Conservation (phyloP, 1,140 invertebrate species). For the Colletes gigas region DNA sequence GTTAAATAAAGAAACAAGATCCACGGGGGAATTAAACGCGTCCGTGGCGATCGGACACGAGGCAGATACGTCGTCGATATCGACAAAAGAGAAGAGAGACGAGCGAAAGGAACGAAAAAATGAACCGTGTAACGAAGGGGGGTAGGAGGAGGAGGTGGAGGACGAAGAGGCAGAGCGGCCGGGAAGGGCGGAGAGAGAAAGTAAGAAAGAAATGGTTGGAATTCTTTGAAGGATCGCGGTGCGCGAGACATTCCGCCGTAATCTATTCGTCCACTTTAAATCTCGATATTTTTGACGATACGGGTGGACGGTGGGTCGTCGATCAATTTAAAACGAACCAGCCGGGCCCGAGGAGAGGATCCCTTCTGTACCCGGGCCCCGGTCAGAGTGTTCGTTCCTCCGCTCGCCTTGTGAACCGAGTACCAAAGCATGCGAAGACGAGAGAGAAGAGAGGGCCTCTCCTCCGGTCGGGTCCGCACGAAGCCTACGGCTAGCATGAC, state of each 20-base stretch:
- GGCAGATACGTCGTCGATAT: conserved; percentile 46
- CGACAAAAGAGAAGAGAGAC: conserved; percentile 2
- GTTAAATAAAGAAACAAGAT: conserved; percentile 19
- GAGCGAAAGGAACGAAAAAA: not conserved
- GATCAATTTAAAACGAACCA: conserved; percentile 53
- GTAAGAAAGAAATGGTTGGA: conserved; percentile 41
- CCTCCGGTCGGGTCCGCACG: conserved; percentile 59
- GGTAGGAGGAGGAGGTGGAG: not conserved
- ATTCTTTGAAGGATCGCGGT: conserved; percentile 52
- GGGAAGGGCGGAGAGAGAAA: no score
- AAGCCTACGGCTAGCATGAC: conserved; percentile 78
- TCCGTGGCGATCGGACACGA: conserved; percentile 36
- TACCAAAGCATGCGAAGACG: no score
- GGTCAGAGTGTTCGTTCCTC: conserved; percentile 6
- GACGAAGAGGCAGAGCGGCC: not conserved
- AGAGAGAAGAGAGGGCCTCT: not conserved
- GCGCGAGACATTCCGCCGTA: conserved; percentile 42
- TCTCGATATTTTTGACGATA: conserved; percentile 56
- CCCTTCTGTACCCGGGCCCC: conserved; percentile 1
- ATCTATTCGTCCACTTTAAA: conserved; percentile 52
- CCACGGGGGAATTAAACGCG: conserved; percentile 37
- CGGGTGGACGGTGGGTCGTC: conserved; percentile 36
- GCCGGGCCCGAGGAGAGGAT: conserved; percentile 7
- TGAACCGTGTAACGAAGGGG: not conserved
- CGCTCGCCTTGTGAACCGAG: conserved; percentile 55